Evolutionary conservation across 2,113 vertebrate genomes (phyloP).

Genomic region (Leptodactylus fuscus): DNA sequence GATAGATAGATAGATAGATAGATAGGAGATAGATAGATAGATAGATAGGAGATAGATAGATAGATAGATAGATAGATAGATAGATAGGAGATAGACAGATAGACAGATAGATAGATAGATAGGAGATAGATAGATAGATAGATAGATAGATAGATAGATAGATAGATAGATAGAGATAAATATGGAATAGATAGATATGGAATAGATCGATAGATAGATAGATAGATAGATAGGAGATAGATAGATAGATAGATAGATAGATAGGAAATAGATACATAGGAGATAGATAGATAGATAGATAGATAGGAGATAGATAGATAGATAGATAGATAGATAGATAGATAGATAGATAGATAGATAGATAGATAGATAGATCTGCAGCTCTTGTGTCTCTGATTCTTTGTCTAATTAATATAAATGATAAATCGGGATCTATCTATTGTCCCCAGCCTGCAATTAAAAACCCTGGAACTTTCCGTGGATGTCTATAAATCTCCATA

Average conservation of each 20-base stretch:
- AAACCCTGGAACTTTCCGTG: not conserved
- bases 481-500: slow-evolving; percentile 9
- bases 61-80: not conserved
- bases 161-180: too few relatives aligned
- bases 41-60: not conserved
- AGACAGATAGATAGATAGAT: not conserved
- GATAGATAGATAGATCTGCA: too few relatives aligned
- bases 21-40: not conserved
- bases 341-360: too few relatives aligned
- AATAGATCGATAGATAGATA: too few relatives aligned
- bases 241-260: too few relatives aligned
- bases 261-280: too few relatives aligned
- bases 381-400: not conserved
- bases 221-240: too few relatives aligned
- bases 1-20: not conserved
- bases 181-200: too few relatives aligned
- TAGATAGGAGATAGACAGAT: not conserved
- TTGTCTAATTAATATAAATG: not conserved
- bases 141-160: too few relatives aligned
- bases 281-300: too few relatives aligned
- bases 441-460: not conserved
- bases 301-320: too few relatives aligned
- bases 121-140: not conserved
- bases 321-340: too few relatives aligned
- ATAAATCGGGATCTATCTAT: slow-evolving; percentile 16